phyloP scores from a whole-genome alignment of 2,113 vertebrate species.

The Ceuthmochares aereus region DNA sequence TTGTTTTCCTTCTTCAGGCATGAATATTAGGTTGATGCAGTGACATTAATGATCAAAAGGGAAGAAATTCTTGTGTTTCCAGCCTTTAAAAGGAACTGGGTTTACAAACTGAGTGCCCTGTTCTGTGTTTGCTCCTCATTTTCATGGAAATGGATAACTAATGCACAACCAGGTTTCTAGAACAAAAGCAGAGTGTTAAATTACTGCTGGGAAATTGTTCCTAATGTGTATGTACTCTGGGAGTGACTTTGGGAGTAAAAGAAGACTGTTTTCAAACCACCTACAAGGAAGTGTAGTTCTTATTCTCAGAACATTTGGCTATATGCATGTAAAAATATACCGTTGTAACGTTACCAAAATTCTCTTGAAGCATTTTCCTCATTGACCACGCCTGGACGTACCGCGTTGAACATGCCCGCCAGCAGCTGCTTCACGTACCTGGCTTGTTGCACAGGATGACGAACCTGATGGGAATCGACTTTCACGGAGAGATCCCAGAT shows the following conservation, averaged over 20 bases:
- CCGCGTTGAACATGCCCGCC: slow-evolving; percentile 77
- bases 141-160: neutral
- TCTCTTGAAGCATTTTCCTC: slow-evolving; percentile 85
- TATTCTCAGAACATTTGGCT: neutral
- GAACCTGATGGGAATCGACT: slow-evolving; percentile 86
- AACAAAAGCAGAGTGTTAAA: neutral
- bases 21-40: neutral
- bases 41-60: neutral
- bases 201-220: neutral
- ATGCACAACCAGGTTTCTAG: neutral
- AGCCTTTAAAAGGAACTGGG: neutral
- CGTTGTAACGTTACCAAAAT: neutral
- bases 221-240: neutral
- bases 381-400: slow-evolving; percentile 96
- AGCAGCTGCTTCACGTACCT: slow-evolving; percentile 85
- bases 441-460: slow-evolving; percentile 91
- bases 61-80: neutral
- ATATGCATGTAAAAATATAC: rapidly evolving
- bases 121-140: neutral
- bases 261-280: neutral
- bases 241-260: neutral
- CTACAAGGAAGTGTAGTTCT: neutral
- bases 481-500: slow-evolving; percentile 87
- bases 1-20: neutral
- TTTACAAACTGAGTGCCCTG: neutral